Evolutionary conservation across 2,797 vertebrate genomes (phyloP), one percentile per base, ranked within the genome.

Genomic region (Taenioides sp.): DNA sequence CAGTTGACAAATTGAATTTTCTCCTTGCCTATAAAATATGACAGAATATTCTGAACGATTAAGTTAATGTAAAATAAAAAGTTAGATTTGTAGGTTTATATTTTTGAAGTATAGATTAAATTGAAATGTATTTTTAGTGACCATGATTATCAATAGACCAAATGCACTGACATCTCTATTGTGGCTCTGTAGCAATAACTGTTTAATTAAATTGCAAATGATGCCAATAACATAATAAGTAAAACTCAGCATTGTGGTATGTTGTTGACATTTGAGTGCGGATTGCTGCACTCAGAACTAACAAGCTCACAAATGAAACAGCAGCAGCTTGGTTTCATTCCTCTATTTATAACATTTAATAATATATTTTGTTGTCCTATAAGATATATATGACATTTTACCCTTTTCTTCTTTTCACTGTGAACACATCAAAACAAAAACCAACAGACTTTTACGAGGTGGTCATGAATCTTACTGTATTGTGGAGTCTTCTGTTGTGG

Each of bases 401-500:
- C 34, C 34, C 34, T 37, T 37, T 7, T 25, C 22, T 25, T 23
- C 37, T 50, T 65, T 50, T 50, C 43, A 28, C 7, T 65, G 3
- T 28, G 43, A 49, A 65, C 40, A 49, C 64, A 65, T 65, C 49
- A 61, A 63, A 73, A 66, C 69, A 31, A 31, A 58, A 69, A 40
- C 70, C 31, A 71, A 67, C 28, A 67, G 61, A 40, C 72, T 66
- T 76, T 62, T 5, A 73, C 16, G 25, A 58, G n/a, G 27, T 2
- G 4, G 50, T 7, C 23, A 43, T 65, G 67, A 60, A 72, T 25
- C 65, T 49, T 50, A 69, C 11, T 67, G 75, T 68, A 72, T 71
- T 2, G 67, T 58, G 74, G 50, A 0, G 4, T 61, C 50, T 6
- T 80, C 17, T 73, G 65, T 64, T 73, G 71, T 74, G 76, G 76